Conservation (phyloP, 2,113 vertebrate species). For the Pipra filicauda region DNA sequence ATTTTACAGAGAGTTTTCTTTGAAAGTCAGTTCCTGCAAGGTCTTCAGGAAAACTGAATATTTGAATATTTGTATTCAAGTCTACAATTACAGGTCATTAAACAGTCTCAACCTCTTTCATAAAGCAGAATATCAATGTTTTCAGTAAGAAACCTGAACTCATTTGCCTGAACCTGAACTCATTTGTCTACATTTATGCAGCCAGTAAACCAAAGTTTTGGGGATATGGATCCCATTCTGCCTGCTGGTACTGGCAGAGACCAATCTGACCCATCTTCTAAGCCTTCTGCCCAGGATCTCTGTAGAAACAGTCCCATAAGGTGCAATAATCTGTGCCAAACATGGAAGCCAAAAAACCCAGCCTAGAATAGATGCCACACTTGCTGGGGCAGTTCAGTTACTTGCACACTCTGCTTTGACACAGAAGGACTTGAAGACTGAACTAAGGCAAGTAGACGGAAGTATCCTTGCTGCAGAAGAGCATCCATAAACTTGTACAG, state of each 20-base stretch:
- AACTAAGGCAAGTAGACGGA: not conserved
- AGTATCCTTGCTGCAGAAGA: not conserved
- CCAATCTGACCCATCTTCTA: not conserved
- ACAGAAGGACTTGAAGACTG: not conserved
- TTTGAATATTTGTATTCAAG: not conserved
- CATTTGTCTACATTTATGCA: not conserved
- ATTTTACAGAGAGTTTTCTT: not conserved
- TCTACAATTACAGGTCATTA: not conserved
- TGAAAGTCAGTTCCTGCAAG: not conserved
- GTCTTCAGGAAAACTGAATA: not conserved
- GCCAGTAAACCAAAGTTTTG: not conserved
- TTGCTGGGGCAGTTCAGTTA: not conserved
- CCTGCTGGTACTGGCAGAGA: not conserved
- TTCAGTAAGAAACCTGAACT: not conserved
- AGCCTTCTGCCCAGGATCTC: not conserved
- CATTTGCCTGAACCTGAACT: not conserved
- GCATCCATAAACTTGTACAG: not conserved
- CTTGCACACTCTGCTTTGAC: fast-evolving
- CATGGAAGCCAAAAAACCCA: not conserved
- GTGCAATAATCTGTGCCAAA: not conserved
- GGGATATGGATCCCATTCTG: not conserved
- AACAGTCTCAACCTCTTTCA: not conserved
- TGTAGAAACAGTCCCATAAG: not conserved
- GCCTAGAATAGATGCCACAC: not conserved
- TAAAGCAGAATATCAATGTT: not conserved